Evolutionary conservation across 37 sponge, comb jelly and placozoan genomes (phyloP).

Genomic region (Spongia lamella): DNA sequence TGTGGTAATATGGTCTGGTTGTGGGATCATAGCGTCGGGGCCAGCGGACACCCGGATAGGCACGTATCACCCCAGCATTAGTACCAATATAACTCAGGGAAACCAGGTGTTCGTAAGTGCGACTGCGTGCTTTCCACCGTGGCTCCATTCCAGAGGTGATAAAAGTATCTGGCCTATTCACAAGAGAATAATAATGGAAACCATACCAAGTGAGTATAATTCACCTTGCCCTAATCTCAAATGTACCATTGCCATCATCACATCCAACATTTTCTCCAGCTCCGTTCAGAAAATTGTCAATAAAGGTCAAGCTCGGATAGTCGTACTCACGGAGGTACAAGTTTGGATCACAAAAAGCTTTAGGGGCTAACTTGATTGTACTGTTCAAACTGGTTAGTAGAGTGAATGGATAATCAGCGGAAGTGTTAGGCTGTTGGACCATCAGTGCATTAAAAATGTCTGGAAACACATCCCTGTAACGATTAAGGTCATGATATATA

Average conservation of each 20-base stretch:
- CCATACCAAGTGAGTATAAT: no score
- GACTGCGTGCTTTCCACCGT: no score
- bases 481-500: no score
- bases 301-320: background rate
- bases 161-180: no score
- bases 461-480: background rate
- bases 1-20: slow-evolving; percentile 2
- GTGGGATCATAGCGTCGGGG: slow-evolving; percentile 9
- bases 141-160: no score
- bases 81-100: slow-evolving; percentile 11
- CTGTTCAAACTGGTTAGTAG: background rate
- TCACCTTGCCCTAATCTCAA: no score
- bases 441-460: background rate
- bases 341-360: slow-evolving; percentile 4
- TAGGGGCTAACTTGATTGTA: background rate
- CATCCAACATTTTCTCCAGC: no score
- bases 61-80: slow-evolving; percentile 7
- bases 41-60: slow-evolving; percentile 1
- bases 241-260: no score
- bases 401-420: background rate
- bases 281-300: background rate
- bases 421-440: background rate
- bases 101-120: no score
- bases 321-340: background rate
- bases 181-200: no score